Conservation (phyloP, 2,888 invertebrate species). For the Glaucopsyche alexis region DNA sequence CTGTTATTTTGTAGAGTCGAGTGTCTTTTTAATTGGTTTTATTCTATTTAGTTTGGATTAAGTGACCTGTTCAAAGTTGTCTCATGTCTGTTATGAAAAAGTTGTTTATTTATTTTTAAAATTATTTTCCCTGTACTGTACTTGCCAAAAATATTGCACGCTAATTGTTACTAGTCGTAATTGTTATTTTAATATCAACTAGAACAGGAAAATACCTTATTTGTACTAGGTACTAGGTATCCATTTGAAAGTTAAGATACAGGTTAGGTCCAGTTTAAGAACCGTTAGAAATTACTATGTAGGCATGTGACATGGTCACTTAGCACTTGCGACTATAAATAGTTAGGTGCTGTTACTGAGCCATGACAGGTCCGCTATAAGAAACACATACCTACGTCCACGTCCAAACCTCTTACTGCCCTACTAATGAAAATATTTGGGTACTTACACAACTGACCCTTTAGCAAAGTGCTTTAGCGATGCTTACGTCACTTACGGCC, state of each 20-base stretch:
- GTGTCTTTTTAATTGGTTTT: background rate
- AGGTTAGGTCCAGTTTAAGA: constrained; percentile 3
- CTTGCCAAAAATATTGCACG: too few species aligned
- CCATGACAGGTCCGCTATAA: constrained; percentile 8
- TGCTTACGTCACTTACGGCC: too few species aligned
- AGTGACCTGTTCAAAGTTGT: background rate
- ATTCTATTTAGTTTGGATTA: background rate
- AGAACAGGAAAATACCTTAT: background rate
- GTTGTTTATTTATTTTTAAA: background rate
- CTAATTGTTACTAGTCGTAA: too few species aligned
- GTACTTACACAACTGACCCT: too few species aligned
- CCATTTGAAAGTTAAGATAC: constrained; percentile 6
- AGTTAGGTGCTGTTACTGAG: background rate
- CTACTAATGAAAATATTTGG: too few species aligned
- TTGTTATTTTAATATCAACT: background rate
- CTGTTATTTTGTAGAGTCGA: background rate
- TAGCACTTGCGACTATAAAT: constrained; percentile 9
- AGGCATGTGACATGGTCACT: constrained; percentile 17
- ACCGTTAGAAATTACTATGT: constrained; percentile 19
- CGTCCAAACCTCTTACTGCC: background rate
- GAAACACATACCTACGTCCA: background rate
- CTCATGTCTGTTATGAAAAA: background rate
- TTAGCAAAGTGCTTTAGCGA: too few species aligned
- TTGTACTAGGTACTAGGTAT: background rate
- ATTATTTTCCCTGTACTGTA: too few species aligned